Conservation (phyloP, 2,888 invertebrate genomes). For the Branchellion lobata region DNA sequence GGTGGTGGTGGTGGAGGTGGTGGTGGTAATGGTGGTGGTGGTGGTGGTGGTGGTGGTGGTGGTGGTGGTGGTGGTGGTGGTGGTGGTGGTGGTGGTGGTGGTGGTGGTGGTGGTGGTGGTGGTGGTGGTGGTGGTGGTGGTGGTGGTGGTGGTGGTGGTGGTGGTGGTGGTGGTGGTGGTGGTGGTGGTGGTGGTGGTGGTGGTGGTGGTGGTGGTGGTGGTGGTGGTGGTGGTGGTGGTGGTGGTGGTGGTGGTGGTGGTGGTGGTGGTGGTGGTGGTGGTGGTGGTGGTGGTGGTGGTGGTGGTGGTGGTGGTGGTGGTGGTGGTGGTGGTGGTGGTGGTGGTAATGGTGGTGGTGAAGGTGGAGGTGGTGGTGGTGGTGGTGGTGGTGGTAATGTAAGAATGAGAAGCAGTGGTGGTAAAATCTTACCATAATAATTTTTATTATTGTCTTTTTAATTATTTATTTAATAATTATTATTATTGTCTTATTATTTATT, state of each 20-base stretch:
- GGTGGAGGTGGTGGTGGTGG: neutral
- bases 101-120: conserved; percentile 10
- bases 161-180: conserved; percentile 10
- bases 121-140: conserved; percentile 5
- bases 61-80: conserved; percentile 5
- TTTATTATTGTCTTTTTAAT: no score
- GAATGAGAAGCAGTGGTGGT: neutral
- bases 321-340: neutral
- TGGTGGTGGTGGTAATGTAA: neutral
- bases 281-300: conserved; percentile 10
- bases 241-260: conserved; percentile 5
- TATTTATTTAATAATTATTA: no score
- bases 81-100: conserved; percentile 5
- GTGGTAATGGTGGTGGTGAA: neutral
- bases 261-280: conserved; percentile 5
- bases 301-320: neutral
- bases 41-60: conserved; percentile 10
- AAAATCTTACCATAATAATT: no score
- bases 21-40: neutral
- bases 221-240: conserved; percentile 3
- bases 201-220: conserved; percentile 5
- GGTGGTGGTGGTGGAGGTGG: neutral
- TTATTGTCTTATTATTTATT: no score
- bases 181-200: conserved; percentile 5
- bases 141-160: conserved; percentile 5